A percentile compares a stretch with the other conserved stretches of the same genome.
Evolutionary conservation across 2,113 vertebrate species (phyloP).

Genomic region (Galeopterus variegatus): DNA sequence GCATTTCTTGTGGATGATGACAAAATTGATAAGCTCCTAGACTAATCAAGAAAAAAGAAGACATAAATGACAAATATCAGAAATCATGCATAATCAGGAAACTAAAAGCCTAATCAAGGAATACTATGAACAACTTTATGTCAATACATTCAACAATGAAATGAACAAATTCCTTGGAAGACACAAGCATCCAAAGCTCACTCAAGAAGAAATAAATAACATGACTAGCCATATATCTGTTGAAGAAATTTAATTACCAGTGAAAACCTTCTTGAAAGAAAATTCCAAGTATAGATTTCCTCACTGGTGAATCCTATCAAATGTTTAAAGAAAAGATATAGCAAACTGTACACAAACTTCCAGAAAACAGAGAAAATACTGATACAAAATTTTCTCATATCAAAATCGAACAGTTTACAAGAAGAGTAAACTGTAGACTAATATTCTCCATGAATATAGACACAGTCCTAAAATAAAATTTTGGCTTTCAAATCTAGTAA

Average conservation of each 20-base stretch:
- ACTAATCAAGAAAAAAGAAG: not conserved
- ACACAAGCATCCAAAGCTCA: not conserved
- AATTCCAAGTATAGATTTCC: not conserved
- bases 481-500: not conserved
- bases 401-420: not conserved
- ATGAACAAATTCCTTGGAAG: not conserved
- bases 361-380: not conserved
- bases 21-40: not conserved
- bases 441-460: not conserved
- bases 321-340: constrained; percentile 1
- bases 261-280: not conserved
- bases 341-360: not conserved
- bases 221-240: not conserved
- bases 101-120: not conserved
- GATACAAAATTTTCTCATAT: not conserved
- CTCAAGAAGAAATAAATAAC: not conserved
- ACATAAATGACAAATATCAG: not conserved
- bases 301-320: not conserved
- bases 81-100: not conserved
- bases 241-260: not conserved
- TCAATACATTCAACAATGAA: not conserved
- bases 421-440: not conserved
- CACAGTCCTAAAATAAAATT: not conserved
- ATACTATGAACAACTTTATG: not conserved
- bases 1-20: not conserved